phyloP scores from a whole-genome alignment of 2,113 vertebrate species.

The Perca fluviatilis region DNA sequence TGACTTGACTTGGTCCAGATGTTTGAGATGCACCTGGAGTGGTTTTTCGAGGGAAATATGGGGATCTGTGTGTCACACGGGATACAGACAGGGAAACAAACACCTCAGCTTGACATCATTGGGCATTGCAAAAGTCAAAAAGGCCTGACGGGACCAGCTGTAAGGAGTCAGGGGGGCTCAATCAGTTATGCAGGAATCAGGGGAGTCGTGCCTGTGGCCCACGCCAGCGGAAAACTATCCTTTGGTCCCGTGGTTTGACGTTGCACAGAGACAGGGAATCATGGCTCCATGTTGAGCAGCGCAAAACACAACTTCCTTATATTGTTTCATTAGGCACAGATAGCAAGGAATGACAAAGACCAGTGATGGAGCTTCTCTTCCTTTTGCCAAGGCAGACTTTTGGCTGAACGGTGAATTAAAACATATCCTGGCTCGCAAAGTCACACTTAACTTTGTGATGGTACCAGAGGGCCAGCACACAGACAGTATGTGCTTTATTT shows the following conservation, averaged over 20 bases:
- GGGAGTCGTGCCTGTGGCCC: constrained; percentile 7
- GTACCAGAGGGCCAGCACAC: not conserved
- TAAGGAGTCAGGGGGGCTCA: not conserved
- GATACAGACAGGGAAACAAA: not conserved
- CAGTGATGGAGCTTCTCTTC: not conserved
- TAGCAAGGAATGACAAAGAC: not conserved
- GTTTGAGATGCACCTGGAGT: constrained; percentile 10
- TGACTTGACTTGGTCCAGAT: too few relatives aligned
- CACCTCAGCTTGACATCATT: constrained; percentile 18
- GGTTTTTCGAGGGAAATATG: not conserved
- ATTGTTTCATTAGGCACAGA: not conserved
- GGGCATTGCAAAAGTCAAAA: not conserved
- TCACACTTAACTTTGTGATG: not conserved
- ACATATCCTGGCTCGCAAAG: not conserved
- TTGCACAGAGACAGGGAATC: not conserved
- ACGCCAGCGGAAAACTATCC: not conserved
- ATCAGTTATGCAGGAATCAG: not conserved
- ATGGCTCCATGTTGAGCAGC: not conserved
- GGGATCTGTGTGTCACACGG: not conserved
- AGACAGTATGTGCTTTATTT: constrained; percentile 4
- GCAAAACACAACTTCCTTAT: not conserved
- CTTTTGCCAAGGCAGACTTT: not conserved
- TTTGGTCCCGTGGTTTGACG: not conserved
- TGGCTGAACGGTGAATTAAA: not conserved
- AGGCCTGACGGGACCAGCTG: not conserved